Evolutionary conservation across 2,888 invertebrate genomes (phyloP), one percentile per base, ranked within the genome.

Genomic region (Calameuta filiformis): DNA sequence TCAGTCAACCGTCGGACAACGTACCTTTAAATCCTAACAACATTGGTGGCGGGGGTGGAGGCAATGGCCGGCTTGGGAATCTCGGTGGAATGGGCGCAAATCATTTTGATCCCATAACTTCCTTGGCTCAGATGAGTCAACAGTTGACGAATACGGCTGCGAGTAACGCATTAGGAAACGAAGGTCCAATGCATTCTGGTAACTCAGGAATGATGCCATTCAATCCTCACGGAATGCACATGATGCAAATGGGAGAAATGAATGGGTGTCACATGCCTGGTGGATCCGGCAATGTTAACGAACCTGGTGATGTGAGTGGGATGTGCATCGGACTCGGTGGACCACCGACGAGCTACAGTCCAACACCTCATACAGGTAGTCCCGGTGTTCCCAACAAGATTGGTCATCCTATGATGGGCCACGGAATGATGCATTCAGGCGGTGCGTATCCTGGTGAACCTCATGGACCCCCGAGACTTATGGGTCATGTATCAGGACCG

Each of bases 51-150:
- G 56, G 40, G 15, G 90, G 86, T 82, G 89, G 91, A 73, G 92
- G 92, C 91, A 94, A 87, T 92, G 34, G 71, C 34, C 86, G 91
- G 75, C 85, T 92, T 68, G 90, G 88, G 40, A 87, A 86, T 30
- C 86, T 92, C 71, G 89, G 89, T 35, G 86, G 90, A 12, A 90
- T 92, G 89, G 92, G 92, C 83, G 88, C 92, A 78, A 92, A 94
- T 88, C 97, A 95, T 89, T 98, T 98, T 92, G 98, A 98, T 93
- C 98, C 98, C 1, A 98, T 98, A 87, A 97, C 97, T 76, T 98
- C 98, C 12, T 93, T 98, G 87, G 97, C 98, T 77, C 98, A 98
- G 92, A 98, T 98, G 98, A 97, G 97, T 81, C 98, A 98, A 89
- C 97, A 97, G 90, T 92, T 98, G 83, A 97, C 97, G 23, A 97